phyloP scores from a whole-genome alignment of 2,113 vertebrate species.

The Amphiprion ocellaris region DNA sequence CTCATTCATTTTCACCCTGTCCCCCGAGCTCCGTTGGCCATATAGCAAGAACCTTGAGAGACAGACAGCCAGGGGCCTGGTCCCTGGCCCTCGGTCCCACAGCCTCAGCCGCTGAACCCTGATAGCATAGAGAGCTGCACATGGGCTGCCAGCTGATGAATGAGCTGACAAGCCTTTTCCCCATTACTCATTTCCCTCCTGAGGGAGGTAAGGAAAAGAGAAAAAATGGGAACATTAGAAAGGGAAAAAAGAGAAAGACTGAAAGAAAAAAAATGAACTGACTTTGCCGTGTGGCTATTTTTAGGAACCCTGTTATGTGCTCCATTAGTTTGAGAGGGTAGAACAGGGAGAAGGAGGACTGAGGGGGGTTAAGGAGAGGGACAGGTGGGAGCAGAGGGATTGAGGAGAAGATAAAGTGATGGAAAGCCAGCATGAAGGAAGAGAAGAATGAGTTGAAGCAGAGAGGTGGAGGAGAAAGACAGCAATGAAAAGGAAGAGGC shows the following conservation, averaged over 20 bases:
- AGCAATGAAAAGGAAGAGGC: conserved; percentile 1
- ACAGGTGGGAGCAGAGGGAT: conserved; percentile 40
- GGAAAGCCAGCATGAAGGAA: conserved; percentile 9
- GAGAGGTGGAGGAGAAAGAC: neutral
- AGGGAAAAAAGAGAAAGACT: conserved; percentile 40
- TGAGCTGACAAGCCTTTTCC: conserved; percentile 81
- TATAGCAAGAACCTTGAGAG: conserved; percentile 42
- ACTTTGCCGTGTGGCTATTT: conserved; percentile 78
- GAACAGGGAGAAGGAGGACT: conserved; percentile 51
- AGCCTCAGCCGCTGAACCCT: conserved; percentile 57
- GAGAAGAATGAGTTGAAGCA: conserved; percentile 7
- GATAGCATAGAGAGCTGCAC: conserved; percentile 58
- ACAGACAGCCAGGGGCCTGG: conserved; percentile 21
- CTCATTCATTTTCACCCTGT: conserved; percentile 43
- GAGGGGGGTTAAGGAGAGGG: conserved; percentile 32
- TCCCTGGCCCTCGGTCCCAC: conserved; percentile 40
- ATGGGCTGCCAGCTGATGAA: conserved; percentile 77
- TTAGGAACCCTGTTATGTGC: conserved; percentile 80
- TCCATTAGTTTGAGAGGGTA: conserved; percentile 75
- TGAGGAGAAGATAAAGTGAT: conserved; percentile 30
- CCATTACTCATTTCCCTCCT: conserved; percentile 74
- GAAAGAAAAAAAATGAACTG: conserved; percentile 63
- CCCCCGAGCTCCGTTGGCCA: conserved; percentile 21
- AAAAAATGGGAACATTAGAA: conserved; percentile 64
- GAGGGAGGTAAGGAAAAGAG: conserved; percentile 58